phyloP scores from a whole-genome alignment of 2,797 vertebrate species.

The Perodicticus potto region DNA sequence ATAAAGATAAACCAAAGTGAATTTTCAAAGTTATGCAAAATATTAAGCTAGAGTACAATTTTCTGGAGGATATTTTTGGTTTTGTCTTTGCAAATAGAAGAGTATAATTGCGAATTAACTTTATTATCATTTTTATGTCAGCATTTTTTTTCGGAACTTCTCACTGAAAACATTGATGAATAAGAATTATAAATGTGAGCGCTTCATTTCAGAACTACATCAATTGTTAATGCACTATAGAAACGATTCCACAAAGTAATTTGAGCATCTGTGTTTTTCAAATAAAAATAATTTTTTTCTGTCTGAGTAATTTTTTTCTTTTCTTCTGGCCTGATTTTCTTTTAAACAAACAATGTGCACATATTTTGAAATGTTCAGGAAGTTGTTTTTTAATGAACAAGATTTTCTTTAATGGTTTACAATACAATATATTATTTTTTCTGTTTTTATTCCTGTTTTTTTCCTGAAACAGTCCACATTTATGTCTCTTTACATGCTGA shows the following conservation, averaged over 20 bases:
- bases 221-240: not conserved
- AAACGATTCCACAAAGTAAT: conserved; percentile 45
- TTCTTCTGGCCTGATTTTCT: not conserved
- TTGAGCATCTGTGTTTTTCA: conserved; percentile 43
- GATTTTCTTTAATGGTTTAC: not conserved
- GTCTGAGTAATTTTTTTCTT: not conserved
- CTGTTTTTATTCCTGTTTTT: not conserved
- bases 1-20: conserved; percentile 44
- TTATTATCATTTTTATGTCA: conserved; percentile 70
- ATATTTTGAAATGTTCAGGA: not conserved
- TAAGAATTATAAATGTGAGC: conserved; percentile 28
- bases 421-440: not conserved
- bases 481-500: not conserved
- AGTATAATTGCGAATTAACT: conserved; percentile 67
- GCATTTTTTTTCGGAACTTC: conserved; percentile 30
- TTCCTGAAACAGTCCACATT: not conserved
- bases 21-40: conserved; percentile 57
- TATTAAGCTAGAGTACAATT: conserved; percentile 18
- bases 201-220: conserved; percentile 54
- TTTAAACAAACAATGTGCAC: conserved; percentile 30
- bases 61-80: conserved; percentile 43
- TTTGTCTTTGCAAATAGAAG: conserved; percentile 41
- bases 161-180: conserved; percentile 37
- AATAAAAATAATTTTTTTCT: not conserved
- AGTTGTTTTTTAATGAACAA: not conserved